Conservation (phyloP, 2,888 invertebrate genomes). For the Strigamia maritima region DNA sequence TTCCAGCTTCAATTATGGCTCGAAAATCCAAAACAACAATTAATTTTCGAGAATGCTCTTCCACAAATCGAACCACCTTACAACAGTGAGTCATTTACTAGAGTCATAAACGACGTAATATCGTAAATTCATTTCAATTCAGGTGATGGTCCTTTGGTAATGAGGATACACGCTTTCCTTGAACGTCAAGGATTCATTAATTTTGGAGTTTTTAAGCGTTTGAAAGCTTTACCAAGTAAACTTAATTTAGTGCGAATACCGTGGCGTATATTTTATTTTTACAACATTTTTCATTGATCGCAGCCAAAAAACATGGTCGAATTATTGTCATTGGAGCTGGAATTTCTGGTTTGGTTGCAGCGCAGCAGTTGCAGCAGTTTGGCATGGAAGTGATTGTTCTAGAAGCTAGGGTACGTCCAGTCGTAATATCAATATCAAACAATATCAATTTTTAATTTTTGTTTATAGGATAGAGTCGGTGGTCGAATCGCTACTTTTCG, state of each 20-base stretch:
- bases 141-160: constrained; percentile 72
- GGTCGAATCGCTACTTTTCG: constrained; percentile 95
- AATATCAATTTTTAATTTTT: not conserved
- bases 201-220: constrained; percentile 89
- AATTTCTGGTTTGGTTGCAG: constrained; percentile 90
- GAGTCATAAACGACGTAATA: not conserved
- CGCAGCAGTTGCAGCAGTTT: constrained; percentile 89
- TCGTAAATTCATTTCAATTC: not conserved
- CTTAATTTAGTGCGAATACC: not conserved
- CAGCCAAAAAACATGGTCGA: constrained; percentile 56
- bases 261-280: not conserved
- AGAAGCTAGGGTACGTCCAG: constrained; percentile 57
- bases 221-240: constrained; percentile 58
- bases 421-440: too few relatives aligned
- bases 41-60: constrained; percentile 75
- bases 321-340: constrained; percentile 71
- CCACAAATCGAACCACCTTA: constrained; percentile 82
- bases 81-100: constrained; percentile 63
- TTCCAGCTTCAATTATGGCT: constrained; percentile 84
- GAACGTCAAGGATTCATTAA: constrained; percentile 96
- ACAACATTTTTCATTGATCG: constrained; percentile 29
- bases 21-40: constrained; percentile 87
- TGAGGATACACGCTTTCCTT: constrained; percentile 82
- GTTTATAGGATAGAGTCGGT: constrained; percentile 77
- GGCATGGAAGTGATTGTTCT: constrained; percentile 89